Conservation (phyloP, 2,797 vertebrate genomes). For the Dipus sagitta region DNA sequence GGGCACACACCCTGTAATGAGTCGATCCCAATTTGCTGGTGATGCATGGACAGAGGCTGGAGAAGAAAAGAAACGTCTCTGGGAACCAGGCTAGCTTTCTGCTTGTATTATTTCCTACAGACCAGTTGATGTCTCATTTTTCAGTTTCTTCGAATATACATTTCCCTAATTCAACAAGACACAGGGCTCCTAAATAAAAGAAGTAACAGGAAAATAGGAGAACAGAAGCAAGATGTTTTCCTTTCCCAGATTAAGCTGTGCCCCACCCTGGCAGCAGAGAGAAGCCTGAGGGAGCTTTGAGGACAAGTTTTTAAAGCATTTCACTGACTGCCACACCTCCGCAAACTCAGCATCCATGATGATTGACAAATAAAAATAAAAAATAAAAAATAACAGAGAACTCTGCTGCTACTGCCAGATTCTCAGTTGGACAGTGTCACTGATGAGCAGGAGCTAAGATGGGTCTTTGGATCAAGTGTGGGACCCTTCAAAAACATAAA, state of each 20-base stretch:
- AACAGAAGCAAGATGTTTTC: not conserved
- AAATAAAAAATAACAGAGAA: not conserved
- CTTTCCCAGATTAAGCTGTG: not conserved
- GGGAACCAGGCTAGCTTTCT: not conserved
- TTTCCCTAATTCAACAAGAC: not conserved
- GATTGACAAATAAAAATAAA: not conserved
- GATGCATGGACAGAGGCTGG: not conserved
- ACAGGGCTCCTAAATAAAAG: not conserved
- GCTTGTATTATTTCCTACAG: not conserved
- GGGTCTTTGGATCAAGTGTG: not conserved
- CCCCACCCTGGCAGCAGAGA: not conserved
- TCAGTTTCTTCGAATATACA: not conserved
- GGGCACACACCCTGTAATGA: not conserved
- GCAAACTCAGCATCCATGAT: not conserved
- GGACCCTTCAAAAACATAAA: not conserved
- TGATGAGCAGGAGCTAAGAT: not conserved
- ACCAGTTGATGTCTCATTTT: not conserved
- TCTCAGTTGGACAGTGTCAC: not conserved
- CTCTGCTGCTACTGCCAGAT: not conserved
- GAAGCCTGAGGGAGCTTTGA: not conserved
- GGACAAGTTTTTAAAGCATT: not conserved
- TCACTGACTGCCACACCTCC: not conserved
- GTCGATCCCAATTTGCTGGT: rapidly evolving
- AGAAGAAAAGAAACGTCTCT: not conserved
- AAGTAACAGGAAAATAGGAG: not conserved